Evolutionary conservation across 64 coral and sea anemone species (phyloP), one percentile per base, ranked within the genome.

Genomic region (Montipora foliosa): DNA sequence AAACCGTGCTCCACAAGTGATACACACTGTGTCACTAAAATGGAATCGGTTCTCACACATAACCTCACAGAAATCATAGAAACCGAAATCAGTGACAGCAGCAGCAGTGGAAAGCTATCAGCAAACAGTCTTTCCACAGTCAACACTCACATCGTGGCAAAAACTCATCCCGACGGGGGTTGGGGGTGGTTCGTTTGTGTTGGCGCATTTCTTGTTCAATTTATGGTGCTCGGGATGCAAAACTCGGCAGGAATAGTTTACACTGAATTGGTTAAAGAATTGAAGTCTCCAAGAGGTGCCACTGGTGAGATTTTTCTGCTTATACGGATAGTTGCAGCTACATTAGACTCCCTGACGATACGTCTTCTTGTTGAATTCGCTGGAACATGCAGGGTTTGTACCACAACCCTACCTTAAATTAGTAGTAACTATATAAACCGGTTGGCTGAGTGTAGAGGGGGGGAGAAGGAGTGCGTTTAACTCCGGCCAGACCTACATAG

Each of bases 101-200:
- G 15, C 44, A 86, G 44, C n/a, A 57, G 53, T 57, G 66, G 46
- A 13, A 71, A 86, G 14, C 82, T 0, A 37, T 70, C 82, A 50
- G 44, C 68, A 17, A 86, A 8, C 82, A 72, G 62, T 47, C 0
- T 86, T 8, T 45, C 44, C 71, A 10, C 8, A 44, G 9, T 12
- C 45, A 72, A 72, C 82, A 50, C 44, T 86, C 82, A 72, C 17
- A 86, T 86, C 16, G 3, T 71, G 17, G 82, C 22, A 29, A 69
- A 20, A 86, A 77, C 77, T 19, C 87, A 94, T 14, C 97, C 95
- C 2, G 95, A 96, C 44, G 98, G 95, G 15, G 92, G 95, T 16
- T 99, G 98, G 98, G 98, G 98, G 4, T 99, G 92, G 95, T 44
- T 99, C 0, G 92, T 96, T 49, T 99, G 98, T 80, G 48, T 94